Evolutionary conservation across 2,888 invertebrate species (phyloP), one percentile per base, ranked within the genome.

Genomic region (Crematogaster levior): DNA sequence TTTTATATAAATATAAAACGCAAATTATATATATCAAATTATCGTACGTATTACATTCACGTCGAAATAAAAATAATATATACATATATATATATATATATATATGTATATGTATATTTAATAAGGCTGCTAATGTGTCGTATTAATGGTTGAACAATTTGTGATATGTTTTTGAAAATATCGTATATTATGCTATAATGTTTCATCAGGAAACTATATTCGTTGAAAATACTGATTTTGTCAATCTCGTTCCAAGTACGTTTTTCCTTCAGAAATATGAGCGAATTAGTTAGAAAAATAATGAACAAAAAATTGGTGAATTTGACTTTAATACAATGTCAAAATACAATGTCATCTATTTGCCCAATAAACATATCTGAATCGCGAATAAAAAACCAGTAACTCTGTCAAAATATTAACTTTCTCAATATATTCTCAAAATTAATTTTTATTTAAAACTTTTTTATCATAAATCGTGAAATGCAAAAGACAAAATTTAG

Each of bases 301-400:
- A 75, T 51, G 15, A 66, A 10, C 53, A 70, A 77, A 75, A 27
- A 77, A 27, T 40, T 68, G 30, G 15, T 40, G 10, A 70, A 77
- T 68, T 68, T 51, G 40, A 34, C 24, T 37, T 75, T 27, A 30
- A 30, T 40, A 58, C 70, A 77, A 63, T 37, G 9, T 30, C 30
- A 73, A 56, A 84, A 40, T 6, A 9, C 12, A 7, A 73, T 3
- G n/a, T n/a, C n/a, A n/a, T n/a, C n/a, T 4, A 30, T 21, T 43
- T 74, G 3, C 21, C 15, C 1, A 56, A 43, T 51, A 30, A 40
- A 79, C 56, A 21, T 15, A 27, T 30, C 12, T 18, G 12, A 34
- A 10, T 15, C 7, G 0, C 7, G 3, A 9, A 4, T 18, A 56
- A 79, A 37, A 68, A 6, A 12, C 21, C 1, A 34, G 40, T 18